Base-by-base conservation (phyloP, 2,797 vertebrate species). In the Coccyzus lansbergi region DNA sequence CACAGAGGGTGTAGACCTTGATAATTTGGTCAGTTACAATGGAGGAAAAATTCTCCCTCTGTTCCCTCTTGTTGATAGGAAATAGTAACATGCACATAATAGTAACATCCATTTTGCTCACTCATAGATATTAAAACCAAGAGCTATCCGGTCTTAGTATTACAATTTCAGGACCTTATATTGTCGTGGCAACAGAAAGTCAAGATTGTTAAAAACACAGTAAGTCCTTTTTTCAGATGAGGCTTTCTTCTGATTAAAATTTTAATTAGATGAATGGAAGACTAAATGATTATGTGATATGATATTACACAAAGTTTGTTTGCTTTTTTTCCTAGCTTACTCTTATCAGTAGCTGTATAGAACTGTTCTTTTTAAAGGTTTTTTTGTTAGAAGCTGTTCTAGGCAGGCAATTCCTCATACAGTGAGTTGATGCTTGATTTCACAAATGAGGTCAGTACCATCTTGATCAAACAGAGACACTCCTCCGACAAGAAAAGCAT, bases 381-480 rank as follows among this genome's bases (percentile, higher is more conserved):
- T 68, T n/a, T 42, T 46, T 64, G 12, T 64, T 53, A 46, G 81
- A 72, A 70, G 33, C 40, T 82, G 13, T 21, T 17, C 67, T 84
- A n/a, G 59, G 70, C 83, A 92, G 81, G 67, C 55, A 48, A 48
- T 77, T 92, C 49, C 56, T 56, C 44, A 19, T 70, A 63, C 25
- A 28, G 82, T n/a, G 48, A 82, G 77, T 76, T 58, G 68, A 67
- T 88, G 52, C 56, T 76, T 90, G 74, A 65, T 94, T 90, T 94
- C 63, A 83, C 85, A 93, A 94, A 95, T 15, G 90, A 96, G 90
- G 92, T 95, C 95, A 93, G 90, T 59, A 79, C 74, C 48, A 63
- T 94, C 95, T 92, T 93, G 90, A 92, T 93, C 93, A 91, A 93
- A 95, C 85, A 76, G 63, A 94, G 86, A 55, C 90, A 84, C 95